Evolutionary conservation across 92 coral and sea anemone genomes (phyloP).

Genomic region (Porites cylindrica): DNA sequence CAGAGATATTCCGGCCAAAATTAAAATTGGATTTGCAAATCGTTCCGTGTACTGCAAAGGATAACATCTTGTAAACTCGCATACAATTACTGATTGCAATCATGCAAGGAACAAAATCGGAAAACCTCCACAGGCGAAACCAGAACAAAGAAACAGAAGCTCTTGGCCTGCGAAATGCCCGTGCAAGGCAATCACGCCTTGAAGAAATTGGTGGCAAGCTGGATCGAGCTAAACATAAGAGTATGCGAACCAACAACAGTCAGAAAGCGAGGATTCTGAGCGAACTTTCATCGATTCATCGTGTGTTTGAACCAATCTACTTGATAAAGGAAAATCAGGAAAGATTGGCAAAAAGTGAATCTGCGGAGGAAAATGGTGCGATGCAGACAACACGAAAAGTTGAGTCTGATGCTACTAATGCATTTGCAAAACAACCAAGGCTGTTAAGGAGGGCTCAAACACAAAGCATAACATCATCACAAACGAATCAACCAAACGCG

Average conservation of each 20-base stretch:
- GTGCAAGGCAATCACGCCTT: slow-evolving; percentile 50
- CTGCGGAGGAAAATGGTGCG: background rate
- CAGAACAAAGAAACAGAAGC: slow-evolving; percentile 42
- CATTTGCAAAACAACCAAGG: background rate
- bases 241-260: slow-evolving; percentile 26
- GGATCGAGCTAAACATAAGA: slow-evolving; percentile 54
- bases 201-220: slow-evolving; percentile 55
- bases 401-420: background rate
- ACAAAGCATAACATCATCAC: background rate
- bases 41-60: background rate
- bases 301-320: slow-evolving; percentile 63
- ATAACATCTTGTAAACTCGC: background rate
- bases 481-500: background rate
- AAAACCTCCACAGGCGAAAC: slow-evolving; percentile 13
- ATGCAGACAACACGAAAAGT: background rate
- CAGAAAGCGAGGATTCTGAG: slow-evolving; percentile 49
- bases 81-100: background rate
- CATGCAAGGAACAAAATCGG: background rate
- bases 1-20: background rate
- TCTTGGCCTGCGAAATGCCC: slow-evolving; percentile 24
- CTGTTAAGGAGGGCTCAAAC: slow-evolving; percentile 3
- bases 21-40: background rate
- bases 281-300: slow-evolving; percentile 56
- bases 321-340: slow-evolving; percentile 19
- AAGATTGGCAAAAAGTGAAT: background rate